These are phyloP conservation scores for Crypturellus undulatus DNA, from an alignment of 2,113 vertebrate species.

Conservation along the genomic window DNA sequence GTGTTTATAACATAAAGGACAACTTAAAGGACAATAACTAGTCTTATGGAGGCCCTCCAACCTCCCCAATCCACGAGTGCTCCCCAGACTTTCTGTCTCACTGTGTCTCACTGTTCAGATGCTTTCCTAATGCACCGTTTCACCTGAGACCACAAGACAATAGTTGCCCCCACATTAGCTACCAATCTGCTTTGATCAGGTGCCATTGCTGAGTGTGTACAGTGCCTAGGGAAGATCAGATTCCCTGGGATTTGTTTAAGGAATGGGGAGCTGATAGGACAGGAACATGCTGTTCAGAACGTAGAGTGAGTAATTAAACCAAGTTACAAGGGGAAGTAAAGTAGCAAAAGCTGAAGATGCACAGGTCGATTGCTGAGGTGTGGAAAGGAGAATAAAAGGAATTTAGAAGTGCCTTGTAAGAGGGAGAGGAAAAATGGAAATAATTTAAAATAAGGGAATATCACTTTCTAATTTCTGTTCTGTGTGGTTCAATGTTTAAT, in stretches of 20 bases:
- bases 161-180: background rate
- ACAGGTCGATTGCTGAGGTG: background rate
- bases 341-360: background rate
- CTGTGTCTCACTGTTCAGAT: background rate
- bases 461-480: background rate
- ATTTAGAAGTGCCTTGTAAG: background rate
- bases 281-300: background rate
- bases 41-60: background rate
- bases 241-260: background rate
- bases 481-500: background rate
- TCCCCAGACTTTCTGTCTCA: background rate
- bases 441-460: background rate
- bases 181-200: constrained; percentile 9
- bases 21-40: background rate
- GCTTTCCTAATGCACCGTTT: background rate
- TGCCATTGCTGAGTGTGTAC: background rate
- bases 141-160: background rate
- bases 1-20: background rate
- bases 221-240: constrained; percentile 10
- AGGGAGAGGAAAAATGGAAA: background rate
- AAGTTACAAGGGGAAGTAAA: background rate
- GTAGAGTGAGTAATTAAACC: background rate
- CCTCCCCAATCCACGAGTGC: background rate
- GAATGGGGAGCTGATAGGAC: background rate
- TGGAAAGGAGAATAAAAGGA: background rate